Conservation (phyloP, 2,113 vertebrate species). For the Ciconia maguari region DNA sequence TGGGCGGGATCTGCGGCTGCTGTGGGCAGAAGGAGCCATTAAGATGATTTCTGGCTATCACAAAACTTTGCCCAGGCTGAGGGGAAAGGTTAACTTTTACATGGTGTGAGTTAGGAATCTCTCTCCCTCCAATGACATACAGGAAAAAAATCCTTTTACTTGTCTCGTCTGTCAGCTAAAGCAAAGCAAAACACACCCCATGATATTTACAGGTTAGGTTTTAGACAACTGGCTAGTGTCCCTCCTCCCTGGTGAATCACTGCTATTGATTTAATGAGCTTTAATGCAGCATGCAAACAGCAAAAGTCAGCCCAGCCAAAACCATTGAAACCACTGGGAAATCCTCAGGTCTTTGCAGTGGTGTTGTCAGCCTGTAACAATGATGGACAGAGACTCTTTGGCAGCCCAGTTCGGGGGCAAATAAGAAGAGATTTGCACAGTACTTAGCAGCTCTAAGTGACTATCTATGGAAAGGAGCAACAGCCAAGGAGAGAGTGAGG, state of each 20-base stretch:
- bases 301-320: neutral
- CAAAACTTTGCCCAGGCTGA: neutral
- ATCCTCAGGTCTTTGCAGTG: neutral
- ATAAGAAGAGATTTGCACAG: slow-evolving; percentile 12
- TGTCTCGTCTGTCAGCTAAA: neutral
- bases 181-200: slow-evolving; percentile 3
- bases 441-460: neutral
- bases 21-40: neutral
- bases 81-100: neutral
- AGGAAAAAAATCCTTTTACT: neutral
- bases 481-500: neutral
- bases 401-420: neutral
- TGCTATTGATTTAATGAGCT: slow-evolving; percentile 7
- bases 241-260: neutral
- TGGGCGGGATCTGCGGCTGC: neutral
- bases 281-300: neutral
- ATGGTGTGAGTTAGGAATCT: neutral
- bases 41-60: neutral
- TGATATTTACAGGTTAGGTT: slow-evolving; percentile 2
- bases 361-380: neutral
- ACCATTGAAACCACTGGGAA: neutral
- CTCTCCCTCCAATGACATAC: neutral
- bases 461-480: neutral
- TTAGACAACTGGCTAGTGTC: neutral
- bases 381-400: neutral